Evolutionary conservation across 2,797 vertebrate genomes (phyloP), one percentile per base, ranked within the genome.

Genomic region (Myotis vivesi): DNA sequence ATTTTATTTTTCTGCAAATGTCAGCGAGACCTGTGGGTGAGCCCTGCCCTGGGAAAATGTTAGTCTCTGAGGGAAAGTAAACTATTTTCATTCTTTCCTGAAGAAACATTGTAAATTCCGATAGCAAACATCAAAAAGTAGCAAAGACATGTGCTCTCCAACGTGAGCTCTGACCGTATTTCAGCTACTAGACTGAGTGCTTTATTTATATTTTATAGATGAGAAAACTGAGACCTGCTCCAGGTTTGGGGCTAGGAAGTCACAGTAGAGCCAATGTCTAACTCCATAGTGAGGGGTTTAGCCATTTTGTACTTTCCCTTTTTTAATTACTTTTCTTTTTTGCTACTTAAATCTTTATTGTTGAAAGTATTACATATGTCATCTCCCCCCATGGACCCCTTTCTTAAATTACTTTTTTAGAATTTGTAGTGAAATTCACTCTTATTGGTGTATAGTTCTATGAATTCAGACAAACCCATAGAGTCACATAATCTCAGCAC

Each of bases 131-230:
- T 13, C 23, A 19, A 3, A 46, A 57, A 46, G 41, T 6, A 11
- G 6, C 68, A 41, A 51, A 68, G 15, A 44, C 2, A 19, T 86
- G 15, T 36, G 57, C 25, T 68, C 44, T n/a, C 2, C 17, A 62
- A 11, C n/a, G 25, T 3, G 22, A 16, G 17, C 49, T n/a, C 17
- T 0, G 30, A 12, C 17, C 10, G 4, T 25, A 0, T 11, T 9
- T 23, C 64, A 15, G 53, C 16, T 23, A 1, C 10, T 10, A 62
- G 59, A 46, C 81, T 30, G 25, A 8, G 36, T 0, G 30, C 36
- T 30, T 25, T n/a, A 30, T 38, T 30, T 68, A 38, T 41, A 0
- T 19, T 46, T 49, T 30, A 33, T 30, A 23, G 68, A 33, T 7
- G 44, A 51, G 41, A 51, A 75, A 41, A 30, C 22, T 0, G 22